These are phyloP conservation scores for Boloria euphrosyne DNA, from an alignment of 2,888 invertebrate species.

Conservation along the genomic window DNA sequence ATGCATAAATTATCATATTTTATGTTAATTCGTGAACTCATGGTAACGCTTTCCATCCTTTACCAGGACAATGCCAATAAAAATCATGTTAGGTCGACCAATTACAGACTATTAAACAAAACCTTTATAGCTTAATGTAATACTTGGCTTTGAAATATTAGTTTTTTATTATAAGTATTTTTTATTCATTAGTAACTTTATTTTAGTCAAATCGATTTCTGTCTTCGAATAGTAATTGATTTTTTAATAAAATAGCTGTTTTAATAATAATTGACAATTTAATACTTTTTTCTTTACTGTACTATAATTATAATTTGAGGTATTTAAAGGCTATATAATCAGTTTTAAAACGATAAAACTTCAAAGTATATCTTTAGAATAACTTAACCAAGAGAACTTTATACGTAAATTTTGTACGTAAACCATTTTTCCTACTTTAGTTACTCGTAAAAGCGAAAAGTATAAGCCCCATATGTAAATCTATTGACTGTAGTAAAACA, in stretches of 20 bases:
- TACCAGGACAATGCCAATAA: constrained; percentile 72
- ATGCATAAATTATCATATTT: neutral
- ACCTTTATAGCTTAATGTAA: constrained; percentile 66
- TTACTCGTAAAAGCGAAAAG: constrained; percentile 5
- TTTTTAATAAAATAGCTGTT: constrained; percentile 21
- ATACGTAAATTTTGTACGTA: no score
- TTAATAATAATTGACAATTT: constrained; percentile 10
- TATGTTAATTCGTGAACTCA: constrained; percentile 26
- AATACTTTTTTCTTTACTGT: neutral
- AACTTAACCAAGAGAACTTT: no score
- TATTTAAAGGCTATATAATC: neutral
- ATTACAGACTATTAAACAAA: constrained; percentile 72
- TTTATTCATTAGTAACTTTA: constrained; percentile 40
- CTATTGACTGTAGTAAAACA: constrained; percentile 25
- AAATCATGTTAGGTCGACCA: constrained; percentile 73
- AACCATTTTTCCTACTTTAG: no score
- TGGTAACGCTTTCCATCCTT: constrained; percentile 50
- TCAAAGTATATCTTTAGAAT: no score
- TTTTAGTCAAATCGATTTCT: constrained; percentile 26
- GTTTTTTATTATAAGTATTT: constrained; percentile 18
- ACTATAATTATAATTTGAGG: neutral
- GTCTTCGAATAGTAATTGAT: constrained; percentile 34
- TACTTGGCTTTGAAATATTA: constrained; percentile 30
- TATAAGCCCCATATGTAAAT: constrained; percentile 1
- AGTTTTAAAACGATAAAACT: neutral